These are phyloP conservation scores for Betta splendens DNA, from an alignment of 2,797 vertebrate species.

Conservation along the genomic window DNA sequence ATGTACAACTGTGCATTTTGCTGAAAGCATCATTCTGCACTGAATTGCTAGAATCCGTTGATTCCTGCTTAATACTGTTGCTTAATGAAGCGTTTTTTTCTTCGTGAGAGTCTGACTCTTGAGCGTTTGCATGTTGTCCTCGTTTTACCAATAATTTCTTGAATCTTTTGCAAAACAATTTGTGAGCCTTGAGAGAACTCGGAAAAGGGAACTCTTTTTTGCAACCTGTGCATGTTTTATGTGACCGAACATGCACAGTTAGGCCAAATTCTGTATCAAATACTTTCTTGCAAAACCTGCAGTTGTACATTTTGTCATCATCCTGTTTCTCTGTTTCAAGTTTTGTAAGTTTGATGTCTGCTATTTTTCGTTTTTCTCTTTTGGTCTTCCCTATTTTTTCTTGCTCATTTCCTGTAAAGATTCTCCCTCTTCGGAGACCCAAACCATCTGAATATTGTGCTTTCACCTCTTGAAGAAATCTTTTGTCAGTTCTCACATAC, in stretches of 20 bases:
- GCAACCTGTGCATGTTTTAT: slow-evolving; percentile 59
- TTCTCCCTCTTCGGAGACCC: neutral
- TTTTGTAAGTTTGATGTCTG: neutral
- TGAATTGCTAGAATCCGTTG: neutral
- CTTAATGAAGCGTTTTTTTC: neutral
- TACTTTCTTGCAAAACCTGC: slow-evolving; percentile 45
- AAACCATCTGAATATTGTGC: neutral
- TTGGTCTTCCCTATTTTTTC: neutral
- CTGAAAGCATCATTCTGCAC: neutral
- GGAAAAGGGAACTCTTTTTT: slow-evolving; percentile 35
- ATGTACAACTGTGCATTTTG: slow-evolving; percentile 7
- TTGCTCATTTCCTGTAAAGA: neutral
- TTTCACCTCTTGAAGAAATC: slow-evolving; percentile 10
- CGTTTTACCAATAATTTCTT: slow-evolving; percentile 1
- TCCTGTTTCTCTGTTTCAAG: accelerated
- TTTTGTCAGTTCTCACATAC: neutral
- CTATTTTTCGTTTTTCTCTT: neutral
- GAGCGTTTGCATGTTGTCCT: too few relatives aligned
- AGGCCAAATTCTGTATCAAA: slow-evolving; percentile 41
- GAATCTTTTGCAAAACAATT: slow-evolving; percentile 13
- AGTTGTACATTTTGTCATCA: neutral
- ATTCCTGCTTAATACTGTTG: neutral
- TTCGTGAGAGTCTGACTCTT: neutral
- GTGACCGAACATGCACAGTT: slow-evolving; percentile 31
- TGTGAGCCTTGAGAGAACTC: slow-evolving; percentile 14